phyloP scores from a whole-genome alignment of 2,113 vertebrate species.

The Polypterus senegalus region DNA sequence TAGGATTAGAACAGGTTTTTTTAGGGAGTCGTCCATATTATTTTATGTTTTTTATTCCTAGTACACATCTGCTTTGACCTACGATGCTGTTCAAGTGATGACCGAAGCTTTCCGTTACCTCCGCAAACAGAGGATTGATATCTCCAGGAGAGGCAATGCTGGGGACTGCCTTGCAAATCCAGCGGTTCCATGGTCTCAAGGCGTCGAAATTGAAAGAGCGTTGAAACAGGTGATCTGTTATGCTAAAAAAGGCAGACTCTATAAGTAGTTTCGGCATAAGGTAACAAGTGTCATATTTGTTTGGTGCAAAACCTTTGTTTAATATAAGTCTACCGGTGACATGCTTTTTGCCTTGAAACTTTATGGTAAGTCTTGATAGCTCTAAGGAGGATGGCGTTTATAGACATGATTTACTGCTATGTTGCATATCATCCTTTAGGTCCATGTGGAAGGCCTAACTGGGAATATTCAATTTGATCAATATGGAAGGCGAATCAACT shows the following conservation, averaged over 20 bases:
- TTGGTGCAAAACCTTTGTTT: too few relatives aligned
- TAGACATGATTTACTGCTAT: too few relatives aligned
- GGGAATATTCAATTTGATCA: constrained; percentile 98
- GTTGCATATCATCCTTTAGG: constrained; percentile 44
- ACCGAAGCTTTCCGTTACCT: constrained; percentile 90
- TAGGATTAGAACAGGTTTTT: not conserved
- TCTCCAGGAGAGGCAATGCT: constrained; percentile 81
- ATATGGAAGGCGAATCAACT: constrained; percentile 92
- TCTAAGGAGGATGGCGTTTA: too few relatives aligned
- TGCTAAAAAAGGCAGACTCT: not conserved
- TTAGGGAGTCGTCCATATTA: not conserved
- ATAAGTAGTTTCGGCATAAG: too few relatives aligned
- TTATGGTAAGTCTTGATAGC: too few relatives aligned
- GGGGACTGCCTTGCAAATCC: constrained; percentile 97
- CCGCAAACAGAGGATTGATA: constrained; percentile 88
- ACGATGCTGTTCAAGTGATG: constrained; percentile 96
- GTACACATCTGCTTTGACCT: constrained; percentile 95
- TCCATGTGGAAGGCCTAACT: constrained; percentile 87
- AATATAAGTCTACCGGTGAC: too few relatives aligned
- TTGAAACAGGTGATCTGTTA: constrained; percentile 74
- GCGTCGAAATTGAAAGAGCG: constrained; percentile 91
- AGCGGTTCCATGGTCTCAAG: constrained; percentile 92
- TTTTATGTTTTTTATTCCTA: constrained; percentile 40
- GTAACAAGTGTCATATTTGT: too few relatives aligned
- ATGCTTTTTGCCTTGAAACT: too few relatives aligned